These are phyloP conservation scores for Misgurnus mizolepis DNA, from an alignment of 2,113 vertebrate species.

Conservation along the genomic window DNA sequence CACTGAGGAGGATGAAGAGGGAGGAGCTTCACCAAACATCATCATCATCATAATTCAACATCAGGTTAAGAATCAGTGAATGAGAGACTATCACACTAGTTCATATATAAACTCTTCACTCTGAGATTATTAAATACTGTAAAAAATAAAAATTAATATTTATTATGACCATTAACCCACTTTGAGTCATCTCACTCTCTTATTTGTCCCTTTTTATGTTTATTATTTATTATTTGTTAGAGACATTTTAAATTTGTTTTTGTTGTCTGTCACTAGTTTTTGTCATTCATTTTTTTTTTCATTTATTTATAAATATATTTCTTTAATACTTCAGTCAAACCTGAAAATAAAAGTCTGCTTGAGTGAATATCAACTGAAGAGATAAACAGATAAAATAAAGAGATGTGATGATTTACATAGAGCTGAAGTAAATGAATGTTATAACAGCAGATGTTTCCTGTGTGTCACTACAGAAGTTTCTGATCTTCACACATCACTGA, in stretches of 20 bases:
- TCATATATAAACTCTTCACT: background rate
- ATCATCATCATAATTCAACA: background rate
- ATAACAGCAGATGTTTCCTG: background rate
- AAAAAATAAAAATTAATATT: too few relatives aligned
- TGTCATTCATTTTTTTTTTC: background rate
- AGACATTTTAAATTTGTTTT: too few relatives aligned
- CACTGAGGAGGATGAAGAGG: too few relatives aligned
- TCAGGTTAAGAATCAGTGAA: conserved; percentile 23
- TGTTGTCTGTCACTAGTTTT: too few relatives aligned
- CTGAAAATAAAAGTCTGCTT: background rate
- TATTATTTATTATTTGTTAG: too few relatives aligned
- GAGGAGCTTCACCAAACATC: too few relatives aligned
- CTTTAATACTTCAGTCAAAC: background rate
- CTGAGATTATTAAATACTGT: background rate
- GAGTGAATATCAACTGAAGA: background rate
- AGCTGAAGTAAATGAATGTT: background rate
- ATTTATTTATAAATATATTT: background rate
- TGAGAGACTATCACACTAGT: background rate
- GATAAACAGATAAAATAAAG: background rate
- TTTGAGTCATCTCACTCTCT: too few relatives aligned
- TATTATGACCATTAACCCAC: too few relatives aligned
- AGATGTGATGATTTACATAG: background rate
- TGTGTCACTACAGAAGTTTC: background rate
- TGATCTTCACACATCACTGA: conserved; percentile 14
- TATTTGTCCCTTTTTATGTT: too few relatives aligned